Evolutionary conservation across 2,888 invertebrate genomes (phyloP).

Genomic region (Thysanoteuthis rhombus): DNA sequence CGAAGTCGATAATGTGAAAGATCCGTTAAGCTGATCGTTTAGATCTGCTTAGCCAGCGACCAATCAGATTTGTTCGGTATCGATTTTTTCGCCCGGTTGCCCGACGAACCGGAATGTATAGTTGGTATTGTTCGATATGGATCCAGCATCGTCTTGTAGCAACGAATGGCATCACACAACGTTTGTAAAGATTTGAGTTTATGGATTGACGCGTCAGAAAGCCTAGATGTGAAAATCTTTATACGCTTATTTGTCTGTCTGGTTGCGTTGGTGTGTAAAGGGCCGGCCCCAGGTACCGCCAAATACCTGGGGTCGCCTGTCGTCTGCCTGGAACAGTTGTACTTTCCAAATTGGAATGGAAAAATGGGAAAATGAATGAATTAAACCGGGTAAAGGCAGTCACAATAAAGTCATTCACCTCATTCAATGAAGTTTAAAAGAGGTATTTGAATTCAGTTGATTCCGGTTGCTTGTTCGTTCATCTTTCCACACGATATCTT

Average conservation of each 20-base stretch:
- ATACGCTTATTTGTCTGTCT: neutral
- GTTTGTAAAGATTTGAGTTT: neutral
- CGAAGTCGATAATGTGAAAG: neutral
- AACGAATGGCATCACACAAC: neutral
- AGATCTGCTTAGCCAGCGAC: neutral
- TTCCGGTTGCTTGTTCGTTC: too few relatives aligned
- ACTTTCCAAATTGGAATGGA: too few relatives aligned
- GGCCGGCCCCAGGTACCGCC: too few relatives aligned
- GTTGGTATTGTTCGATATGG: neutral
- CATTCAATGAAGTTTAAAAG: too few relatives aligned
- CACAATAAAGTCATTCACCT: too few relatives aligned
- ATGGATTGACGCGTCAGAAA: neutral
- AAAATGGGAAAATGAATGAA: too few relatives aligned
- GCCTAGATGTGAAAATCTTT: neutral
- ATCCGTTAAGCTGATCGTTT: neutral
- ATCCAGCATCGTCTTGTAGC: neutral
- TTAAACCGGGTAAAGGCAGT: too few relatives aligned
- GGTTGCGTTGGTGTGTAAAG: neutral
- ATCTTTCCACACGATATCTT: too few relatives aligned
- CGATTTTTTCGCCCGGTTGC: neutral
- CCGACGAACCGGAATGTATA: neutral
- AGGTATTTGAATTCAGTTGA: too few relatives aligned
- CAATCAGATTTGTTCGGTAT: neutral
- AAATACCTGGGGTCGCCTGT: too few relatives aligned
- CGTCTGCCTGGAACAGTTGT: too few relatives aligned